phyloP scores from a whole-genome alignment of 1,140 invertebrate species.

The Polypedilum pembai region DNA sequence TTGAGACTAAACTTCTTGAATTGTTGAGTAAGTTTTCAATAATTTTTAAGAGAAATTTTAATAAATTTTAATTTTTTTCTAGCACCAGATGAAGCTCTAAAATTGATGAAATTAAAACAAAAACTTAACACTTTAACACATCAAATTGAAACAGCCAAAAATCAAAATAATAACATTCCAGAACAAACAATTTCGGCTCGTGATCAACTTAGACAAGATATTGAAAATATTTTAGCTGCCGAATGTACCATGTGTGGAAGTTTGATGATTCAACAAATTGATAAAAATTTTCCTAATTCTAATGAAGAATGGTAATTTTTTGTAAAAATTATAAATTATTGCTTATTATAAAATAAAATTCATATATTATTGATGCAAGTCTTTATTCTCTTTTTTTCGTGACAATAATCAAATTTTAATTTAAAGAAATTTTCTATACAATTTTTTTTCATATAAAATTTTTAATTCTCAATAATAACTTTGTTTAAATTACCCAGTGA shows the following conservation, averaged over 20 bases:
- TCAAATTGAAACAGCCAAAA: conserved; percentile 34
- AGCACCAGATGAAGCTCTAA: conserved; percentile 52
- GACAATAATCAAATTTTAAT: too few relatives aligned
- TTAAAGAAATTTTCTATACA: too few relatives aligned
- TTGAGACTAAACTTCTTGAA: conserved; percentile 69
- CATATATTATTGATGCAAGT: too few relatives aligned
- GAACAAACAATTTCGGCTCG: conserved; percentile 51
- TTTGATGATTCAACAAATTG: conserved; percentile 81
- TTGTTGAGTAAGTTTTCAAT: conserved; percentile 48
- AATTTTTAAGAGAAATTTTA: neutral
- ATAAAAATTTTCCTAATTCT: conserved; percentile 77
- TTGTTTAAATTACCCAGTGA: too few relatives aligned
- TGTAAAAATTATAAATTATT: too few relatives aligned
- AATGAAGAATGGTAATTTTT: conserved; percentile 72
- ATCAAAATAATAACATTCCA: conserved; percentile 50
- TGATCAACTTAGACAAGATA: conserved; percentile 66
- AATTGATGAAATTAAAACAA: conserved; percentile 55
- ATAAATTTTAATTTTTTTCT: conserved; percentile 37
- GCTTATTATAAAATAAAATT: too few relatives aligned
- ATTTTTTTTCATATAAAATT: too few relatives aligned
- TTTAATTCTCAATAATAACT: too few relatives aligned
- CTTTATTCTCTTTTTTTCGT: too few relatives aligned
- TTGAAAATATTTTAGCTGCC: conserved; percentile 81
- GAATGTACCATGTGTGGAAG: conserved; percentile 93
- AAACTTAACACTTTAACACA: conserved; percentile 47